Base-by-base conservation (phyloP, 2,113 vertebrate species). In the Gymnogyps californianus region DNA sequence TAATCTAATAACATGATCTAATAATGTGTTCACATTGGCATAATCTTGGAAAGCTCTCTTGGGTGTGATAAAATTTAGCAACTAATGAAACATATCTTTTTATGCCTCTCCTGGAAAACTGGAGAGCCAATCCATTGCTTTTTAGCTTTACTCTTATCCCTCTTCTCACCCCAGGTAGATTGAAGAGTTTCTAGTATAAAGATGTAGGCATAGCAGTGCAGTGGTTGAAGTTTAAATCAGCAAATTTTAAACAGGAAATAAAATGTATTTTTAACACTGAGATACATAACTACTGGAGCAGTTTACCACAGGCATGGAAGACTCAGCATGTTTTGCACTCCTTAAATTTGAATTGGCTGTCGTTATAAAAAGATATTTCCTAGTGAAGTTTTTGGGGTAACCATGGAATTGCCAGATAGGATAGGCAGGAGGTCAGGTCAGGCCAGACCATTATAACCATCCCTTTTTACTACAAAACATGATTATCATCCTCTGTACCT, bases 201-300 rank as follows among this genome's bases (percentile, higher is more conserved):
- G 21, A 61, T 14, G 71, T 3, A 69, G 9, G 7, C 40, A 76
- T 32, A 79, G 55, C 49, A 93, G 82, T 57, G 11, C 31, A 84
- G 22, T 46, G 28, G 10, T 13, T 70, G 57, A 84, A 74, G 31
- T 69, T 92, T 67, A 82, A 67, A 77, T 64, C 83, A 91, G 64
- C 57, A 82, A 72, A 69, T 89, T 91, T 95, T 65, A 72, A 83
- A 72, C 28, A 85, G 70, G 83, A 95, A 92, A 74, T 80, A 90
- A 85, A 87, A 59, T 11, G 36, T 13, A 34, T 80, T 83, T 93
- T 93, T 69, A 84, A 82, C 24, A 40, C 38, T 9, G 16, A 86
- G 18, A 34, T 36, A 81, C 34, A 10, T 67, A 93, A 76, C 52
- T 77, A 8, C 36, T 54, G 46, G 47, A 82, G 24, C 47, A 87